Evolutionary conservation across 2,113 vertebrate species (phyloP), one percentile per base, ranked within the genome.

Genomic region (Mandrillus leucophaeus): DNA sequence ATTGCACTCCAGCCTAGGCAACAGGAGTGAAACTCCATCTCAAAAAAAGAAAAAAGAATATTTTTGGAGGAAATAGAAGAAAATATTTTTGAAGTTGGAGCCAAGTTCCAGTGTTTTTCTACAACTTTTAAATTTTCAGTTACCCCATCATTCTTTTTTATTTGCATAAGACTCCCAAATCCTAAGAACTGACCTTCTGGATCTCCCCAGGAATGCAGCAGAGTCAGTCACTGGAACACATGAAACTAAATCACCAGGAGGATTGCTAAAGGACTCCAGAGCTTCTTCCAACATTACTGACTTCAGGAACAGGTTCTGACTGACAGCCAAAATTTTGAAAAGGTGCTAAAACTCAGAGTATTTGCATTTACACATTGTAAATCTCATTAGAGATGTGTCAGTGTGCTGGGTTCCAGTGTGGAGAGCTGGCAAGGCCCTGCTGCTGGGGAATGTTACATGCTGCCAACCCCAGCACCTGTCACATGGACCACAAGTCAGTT

Each of bases 301-400:
- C 88, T 92, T n/a, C 84, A 85, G 59, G 66, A n/a, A 82, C 20
- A 78, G 61, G 18, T 52, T 89, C 73, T 17, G 6, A 90, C 50
- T 85, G 86, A 93, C 59, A 95, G 52, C 32, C 91, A 52, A 81
- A 80, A 87, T 73, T 75, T 75, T 75, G 25, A 84, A 85, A 76
- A 83, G 50, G 52, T 73, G 84, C 66, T 96, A 93, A 88, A 89
- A 73, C 61, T 55, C 23, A 25, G 73, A 38, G 48, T 68, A 80
- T n/a, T 97, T 96, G 88, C 57, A 88, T 96, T 95, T 93, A 57
- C 40, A 97, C 84, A 93, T 97, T 92, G 66, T 72, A 85, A 94
- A 96, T 92, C 95, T 96, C 94, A 96, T 96, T 96, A 97, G 90
- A 80, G 20, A 32, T 68, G 84, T 88, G 80, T 90, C 90, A 45